These are phyloP conservation scores for Mongoloraphidia duomilia DNA, from an alignment of 2,888 invertebrate genomes.

Conservation along the genomic window DNA sequence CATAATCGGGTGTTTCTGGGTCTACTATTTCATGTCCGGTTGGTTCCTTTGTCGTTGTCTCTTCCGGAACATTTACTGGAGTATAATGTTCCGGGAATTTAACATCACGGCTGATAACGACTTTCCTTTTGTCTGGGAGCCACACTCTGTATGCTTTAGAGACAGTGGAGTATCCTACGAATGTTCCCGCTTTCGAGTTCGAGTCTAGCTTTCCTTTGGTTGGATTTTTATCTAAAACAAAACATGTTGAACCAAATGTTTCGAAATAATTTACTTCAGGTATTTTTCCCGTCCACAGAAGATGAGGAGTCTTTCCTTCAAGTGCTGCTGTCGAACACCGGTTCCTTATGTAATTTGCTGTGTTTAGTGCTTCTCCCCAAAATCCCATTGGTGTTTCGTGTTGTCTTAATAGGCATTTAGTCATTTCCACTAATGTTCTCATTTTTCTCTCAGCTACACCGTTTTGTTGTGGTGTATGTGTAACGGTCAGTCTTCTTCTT, in stretches of 20 bases:
- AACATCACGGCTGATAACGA: constrained; percentile 13
- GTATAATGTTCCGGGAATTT: constrained; percentile 3
- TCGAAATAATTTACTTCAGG: constrained; percentile 15
- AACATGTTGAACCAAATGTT: constrained; percentile 18
- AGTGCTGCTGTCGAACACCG: constrained; percentile 17
- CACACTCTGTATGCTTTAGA: constrained; percentile 17
- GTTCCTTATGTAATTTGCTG: constrained; percentile 21
- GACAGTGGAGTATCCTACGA: constrained; percentile 17
- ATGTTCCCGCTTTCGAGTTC: constrained; percentile 14
- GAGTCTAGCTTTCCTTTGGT: constrained; percentile 17
- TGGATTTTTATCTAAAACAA: constrained; percentile 11
- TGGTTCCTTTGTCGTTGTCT: too few species aligned
- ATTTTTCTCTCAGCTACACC: constrained; percentile 21
- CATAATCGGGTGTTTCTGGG: too few species aligned
- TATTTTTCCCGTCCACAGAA: constrained; percentile 14
- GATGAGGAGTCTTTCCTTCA: constrained; percentile 16
- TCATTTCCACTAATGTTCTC: constrained; percentile 19
- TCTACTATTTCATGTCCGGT: too few species aligned
- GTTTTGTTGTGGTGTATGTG: constrained; percentile 22
- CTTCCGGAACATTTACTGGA: background rate
- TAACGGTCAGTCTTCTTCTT: constrained; percentile 15
- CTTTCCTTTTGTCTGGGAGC: constrained; percentile 9
- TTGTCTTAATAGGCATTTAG: constrained; percentile 19
- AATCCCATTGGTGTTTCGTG: constrained; percentile 15
- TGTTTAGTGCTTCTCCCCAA: constrained; percentile 23